A percentile compares a stretch with the other conserved stretches of the same genome.
Conservation (phyloP, 2,888 invertebrate species). For the Dasysyrphus tricinctus region DNA sequence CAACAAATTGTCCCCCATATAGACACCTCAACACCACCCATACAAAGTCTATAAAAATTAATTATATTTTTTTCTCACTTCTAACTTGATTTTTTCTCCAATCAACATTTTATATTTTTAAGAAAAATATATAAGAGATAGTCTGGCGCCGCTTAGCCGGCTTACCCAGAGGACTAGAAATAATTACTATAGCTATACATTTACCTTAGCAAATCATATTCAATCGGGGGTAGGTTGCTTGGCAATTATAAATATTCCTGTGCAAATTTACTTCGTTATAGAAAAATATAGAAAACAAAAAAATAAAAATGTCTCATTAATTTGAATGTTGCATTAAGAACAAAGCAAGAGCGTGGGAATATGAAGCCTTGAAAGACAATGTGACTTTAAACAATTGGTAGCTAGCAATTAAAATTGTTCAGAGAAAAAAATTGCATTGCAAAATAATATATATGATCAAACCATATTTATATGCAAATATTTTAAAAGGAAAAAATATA, state of each 20-base stretch:
- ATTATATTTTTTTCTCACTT: neutral
- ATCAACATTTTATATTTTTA: constrained; percentile 46
- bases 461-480: constrained; percentile 57
- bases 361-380: constrained; percentile 40
- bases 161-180: constrained; percentile 18
- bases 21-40: constrained; percentile 4
- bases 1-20: neutral
- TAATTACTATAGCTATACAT: constrained; percentile 20
- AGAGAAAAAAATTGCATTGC: neutral
- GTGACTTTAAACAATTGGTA: constrained; percentile 40
- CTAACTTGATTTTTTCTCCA: constrained; percentile 19
- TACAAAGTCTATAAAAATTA: constrained; percentile 1
- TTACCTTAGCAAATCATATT: neutral
- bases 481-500: neutral
- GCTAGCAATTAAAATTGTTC: constrained; percentile 16
- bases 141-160: constrained; percentile 45
- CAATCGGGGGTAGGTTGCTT: constrained; percentile 24
- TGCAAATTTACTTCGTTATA: constrained; percentile 44
- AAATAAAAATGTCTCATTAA: constrained; percentile 46
- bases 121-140: constrained; percentile 29
- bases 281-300: too few species aligned
- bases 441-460: constrained; percentile 14
- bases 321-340: constrained; percentile 42
- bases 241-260: constrained; percentile 48
- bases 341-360: constrained; percentile 50